phyloP scores from a whole-genome alignment of 2,888 invertebrate genomes.

The Coremacera marginata region DNA sequence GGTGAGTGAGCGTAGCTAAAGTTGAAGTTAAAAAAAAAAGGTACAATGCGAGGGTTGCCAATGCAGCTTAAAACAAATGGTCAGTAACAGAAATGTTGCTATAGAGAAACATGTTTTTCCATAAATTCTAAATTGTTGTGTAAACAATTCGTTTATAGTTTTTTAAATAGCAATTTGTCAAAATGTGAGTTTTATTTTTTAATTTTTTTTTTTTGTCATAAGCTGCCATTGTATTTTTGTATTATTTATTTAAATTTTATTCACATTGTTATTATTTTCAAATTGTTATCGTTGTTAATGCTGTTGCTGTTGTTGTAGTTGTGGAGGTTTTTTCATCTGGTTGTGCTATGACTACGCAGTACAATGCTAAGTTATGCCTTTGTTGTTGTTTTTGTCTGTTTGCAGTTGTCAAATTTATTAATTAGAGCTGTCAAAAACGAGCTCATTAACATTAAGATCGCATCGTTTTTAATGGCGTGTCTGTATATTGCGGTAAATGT shows the following conservation, averaged over 20 bases:
- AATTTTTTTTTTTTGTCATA: conserved; percentile 37
- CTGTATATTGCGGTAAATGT: neutral
- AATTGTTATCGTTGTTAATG: neutral
- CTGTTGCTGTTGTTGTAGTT: conserved; percentile 20
- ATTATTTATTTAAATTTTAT: conserved; percentile 36
- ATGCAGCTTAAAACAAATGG: neutral
- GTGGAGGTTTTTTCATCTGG: neutral
- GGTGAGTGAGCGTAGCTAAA: neutral
- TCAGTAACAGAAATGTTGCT: neutral
- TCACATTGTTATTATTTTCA: conserved; percentile 23
- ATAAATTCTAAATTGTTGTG: neutral
- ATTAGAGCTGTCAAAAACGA: conserved; percentile 60
- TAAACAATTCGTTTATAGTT: conserved; percentile 3
- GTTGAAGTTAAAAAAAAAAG: neutral
- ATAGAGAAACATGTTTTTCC: neutral
- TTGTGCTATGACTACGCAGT: neutral
- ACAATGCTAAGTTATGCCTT: conserved; percentile 40
- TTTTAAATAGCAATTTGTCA: conserved; percentile 26
- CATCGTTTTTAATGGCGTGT: conserved; percentile 6
- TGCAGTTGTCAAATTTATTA: conserved; percentile 57
- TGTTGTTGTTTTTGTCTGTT: conserved; percentile 20
- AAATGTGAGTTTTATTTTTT: conserved; percentile 22
- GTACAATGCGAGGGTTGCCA: neutral
- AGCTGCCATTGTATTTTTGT: conserved; percentile 19
- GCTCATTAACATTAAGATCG: conserved; percentile 61